A percentile compares a stretch with the other conserved stretches of the same genome.
Conservation (phyloP, 2,888 invertebrate species). For the Drosophila parthenogenetica region DNA sequence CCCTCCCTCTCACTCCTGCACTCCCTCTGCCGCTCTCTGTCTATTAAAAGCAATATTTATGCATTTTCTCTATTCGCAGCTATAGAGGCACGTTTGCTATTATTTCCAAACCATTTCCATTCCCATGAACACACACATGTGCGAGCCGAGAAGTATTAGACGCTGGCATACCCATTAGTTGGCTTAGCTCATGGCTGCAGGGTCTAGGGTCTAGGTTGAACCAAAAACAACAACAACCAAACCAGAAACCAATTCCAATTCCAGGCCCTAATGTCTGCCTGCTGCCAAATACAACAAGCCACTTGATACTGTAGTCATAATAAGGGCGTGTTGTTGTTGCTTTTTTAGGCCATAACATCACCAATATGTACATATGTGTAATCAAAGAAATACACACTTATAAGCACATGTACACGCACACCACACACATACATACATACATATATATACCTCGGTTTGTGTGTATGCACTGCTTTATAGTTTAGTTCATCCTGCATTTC, state of each 20-base stretch:
- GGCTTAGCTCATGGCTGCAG: not conserved
- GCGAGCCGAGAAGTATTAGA: conserved; percentile 11
- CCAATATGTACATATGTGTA: conserved; percentile 33
- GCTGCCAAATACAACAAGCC: conserved; percentile 31
- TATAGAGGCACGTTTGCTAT: conserved; percentile 74
- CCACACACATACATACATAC: not conserved
- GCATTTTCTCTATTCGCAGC: conserved; percentile 60
- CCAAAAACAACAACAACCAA: conserved; percentile 8
- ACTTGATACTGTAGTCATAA: conserved; percentile 70
- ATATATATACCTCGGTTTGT: not conserved
- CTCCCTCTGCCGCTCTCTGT: conserved; percentile 26
- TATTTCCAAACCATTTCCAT: conserved; percentile 78
- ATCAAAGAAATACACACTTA: not conserved
- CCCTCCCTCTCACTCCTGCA: not conserved
- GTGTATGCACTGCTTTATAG: conserved; percentile 29
- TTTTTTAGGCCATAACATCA: conserved; percentile 47
- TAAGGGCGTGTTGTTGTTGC: conserved; percentile 53
- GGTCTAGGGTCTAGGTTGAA: not conserved
- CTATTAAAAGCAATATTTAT: conserved; percentile 79
- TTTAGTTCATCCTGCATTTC: conserved; percentile 36
- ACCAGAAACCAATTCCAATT: conserved; percentile 10
- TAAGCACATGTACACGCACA: not conserved
- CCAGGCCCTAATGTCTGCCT: conserved; percentile 44
- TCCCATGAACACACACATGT: conserved; percentile 78
- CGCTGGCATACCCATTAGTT: conserved; percentile 59